Evolutionary conservation across 2,888 invertebrate species (phyloP).

Genomic region (Dasysyrphus albostriatus): DNA sequence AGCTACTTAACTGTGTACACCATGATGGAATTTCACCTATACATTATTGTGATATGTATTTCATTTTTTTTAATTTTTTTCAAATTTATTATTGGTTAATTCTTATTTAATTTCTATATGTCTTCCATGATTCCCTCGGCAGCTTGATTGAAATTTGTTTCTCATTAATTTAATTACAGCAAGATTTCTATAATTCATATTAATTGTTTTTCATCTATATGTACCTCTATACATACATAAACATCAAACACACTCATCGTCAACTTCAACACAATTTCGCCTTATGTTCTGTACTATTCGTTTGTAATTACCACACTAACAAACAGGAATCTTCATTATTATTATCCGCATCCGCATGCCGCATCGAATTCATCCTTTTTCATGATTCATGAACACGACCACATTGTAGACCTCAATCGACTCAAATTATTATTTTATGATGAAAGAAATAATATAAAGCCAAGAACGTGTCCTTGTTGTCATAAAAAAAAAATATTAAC

Average conservation of each 20-base stretch:
- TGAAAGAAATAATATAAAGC: conserved; percentile 1
- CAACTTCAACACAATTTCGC: neutral
- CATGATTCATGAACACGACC: conserved; percentile 26
- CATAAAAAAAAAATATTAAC: conserved; percentile 57
- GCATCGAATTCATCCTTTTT: conserved; percentile 12
- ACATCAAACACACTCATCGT: conserved; percentile 6
- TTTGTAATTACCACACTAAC: conserved; percentile 59
- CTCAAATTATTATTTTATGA: conserved; percentile 67
- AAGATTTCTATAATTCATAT: neutral
- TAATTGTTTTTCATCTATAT: neutral
- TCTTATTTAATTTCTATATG: neutral
- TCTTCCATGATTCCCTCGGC: neutral
- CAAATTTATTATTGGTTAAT: neutral
- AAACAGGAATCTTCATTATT: conserved; percentile 39
- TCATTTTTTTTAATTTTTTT: too few relatives aligned
- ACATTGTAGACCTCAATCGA: conserved; percentile 50
- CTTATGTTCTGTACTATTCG: conserved; percentile 11
- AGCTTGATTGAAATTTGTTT: conserved; percentile 26
- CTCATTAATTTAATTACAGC: conserved; percentile 16
- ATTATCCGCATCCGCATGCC: conserved; percentile 42
- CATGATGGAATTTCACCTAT: too few relatives aligned
- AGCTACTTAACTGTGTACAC: too few relatives aligned
- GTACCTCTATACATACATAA: too few relatives aligned
- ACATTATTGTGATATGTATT: too few relatives aligned
- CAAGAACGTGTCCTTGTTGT: conserved; percentile 60